These are phyloP conservation scores for Drosophila atripex DNA, from an alignment of 2,888 invertebrate genomes.

Conservation along the genomic window DNA sequence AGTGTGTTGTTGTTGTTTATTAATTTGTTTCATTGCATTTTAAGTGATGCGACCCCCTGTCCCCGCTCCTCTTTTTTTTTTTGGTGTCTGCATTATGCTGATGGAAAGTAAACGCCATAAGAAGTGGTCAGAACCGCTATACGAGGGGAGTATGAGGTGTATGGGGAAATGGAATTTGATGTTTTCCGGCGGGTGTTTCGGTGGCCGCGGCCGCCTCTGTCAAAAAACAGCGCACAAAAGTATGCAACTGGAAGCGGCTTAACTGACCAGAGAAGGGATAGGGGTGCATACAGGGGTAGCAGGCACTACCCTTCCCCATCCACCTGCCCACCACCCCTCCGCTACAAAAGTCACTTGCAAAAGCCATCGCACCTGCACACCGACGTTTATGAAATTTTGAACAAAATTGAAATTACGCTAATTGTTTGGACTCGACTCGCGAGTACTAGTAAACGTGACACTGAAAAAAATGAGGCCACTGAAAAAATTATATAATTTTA, in stretches of 20 bases:
- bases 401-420: slow-evolving; percentile 83
- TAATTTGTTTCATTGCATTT: slow-evolving; percentile 51
- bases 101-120: slow-evolving; percentile 45
- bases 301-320: background rate
- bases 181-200: slow-evolving; percentile 24
- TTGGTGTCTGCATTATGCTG: slow-evolving; percentile 38
- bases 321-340: background rate
- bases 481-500: too few relatives aligned
- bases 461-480: background rate
- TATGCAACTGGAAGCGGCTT: slow-evolving; percentile 54
- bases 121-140: slow-evolving; percentile 9
- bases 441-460: slow-evolving; percentile 4
- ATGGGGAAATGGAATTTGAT: slow-evolving; percentile 32
- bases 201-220: slow-evolving; percentile 42
- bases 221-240: slow-evolving; percentile 61
- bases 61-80: background rate
- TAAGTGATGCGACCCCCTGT: slow-evolving; percentile 35
- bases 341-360: slow-evolving; percentile 31
- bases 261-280: slow-evolving; percentile 25
- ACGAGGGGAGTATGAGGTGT: background rate
- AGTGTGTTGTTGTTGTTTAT: slow-evolving; percentile 35
- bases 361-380: slow-evolving; percentile 11
- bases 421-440: slow-evolving; percentile 73
- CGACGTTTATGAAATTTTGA: slow-evolving; percentile 81
- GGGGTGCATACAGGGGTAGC: background rate